Base-by-base conservation (phyloP, 2,888 invertebrate genomes). In the Thecocarcelia acutangulata region DNA sequence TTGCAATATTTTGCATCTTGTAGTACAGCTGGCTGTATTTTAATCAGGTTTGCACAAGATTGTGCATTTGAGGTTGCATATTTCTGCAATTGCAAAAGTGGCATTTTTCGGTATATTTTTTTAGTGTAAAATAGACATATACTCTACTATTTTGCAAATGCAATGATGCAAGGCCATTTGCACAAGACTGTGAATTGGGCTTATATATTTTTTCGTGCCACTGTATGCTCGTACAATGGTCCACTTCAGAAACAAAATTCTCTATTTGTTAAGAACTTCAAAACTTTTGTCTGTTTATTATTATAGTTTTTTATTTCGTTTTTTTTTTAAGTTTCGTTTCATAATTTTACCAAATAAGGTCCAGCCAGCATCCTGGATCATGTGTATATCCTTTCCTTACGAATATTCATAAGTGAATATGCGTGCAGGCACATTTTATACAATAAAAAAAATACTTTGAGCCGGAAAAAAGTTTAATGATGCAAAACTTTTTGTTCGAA, bases 361-460 rank as follows among this genome's bases (percentile, higher is more conserved):
- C 76, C 50, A 59, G 59, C n/a, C 15, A 64, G 58, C 64, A 73
- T 52, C 69, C 76, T 69, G 64, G 61, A 64, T 66, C 33, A 33
- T 68, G 64, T 56, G 15, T 40, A 11, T 42, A 37, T 50, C 56
- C 59, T 40, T 33, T 61, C 15, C 37, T 28, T 3, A 9, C 33
- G 9, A 33, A 33, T 33, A 1, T 9, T 8, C 33, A 9, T 33
- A 1, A 33, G 9, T 8, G 33, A 1, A 8, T 33, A 8, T 33
- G 48, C 54, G 63, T 56, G 52, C 59, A 76, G 82, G 83, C 85
- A 84, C 84, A 87, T 86, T 86, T 87, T 85, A 76, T 68, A n/a
- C n/a, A n/a, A n/a, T n/a, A n/a, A n/a, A 87, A 86, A 87, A 87
- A 86, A 84, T 85, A 85, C 87, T 87, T 84, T 80, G 84, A 85